A percentile compares a stretch with the other conserved stretches of the same genome.
These are phyloP conservation scores for Myopa tessellatipennis DNA, from an alignment of 2,888 invertebrate genomes.

Conservation along the genomic window DNA sequence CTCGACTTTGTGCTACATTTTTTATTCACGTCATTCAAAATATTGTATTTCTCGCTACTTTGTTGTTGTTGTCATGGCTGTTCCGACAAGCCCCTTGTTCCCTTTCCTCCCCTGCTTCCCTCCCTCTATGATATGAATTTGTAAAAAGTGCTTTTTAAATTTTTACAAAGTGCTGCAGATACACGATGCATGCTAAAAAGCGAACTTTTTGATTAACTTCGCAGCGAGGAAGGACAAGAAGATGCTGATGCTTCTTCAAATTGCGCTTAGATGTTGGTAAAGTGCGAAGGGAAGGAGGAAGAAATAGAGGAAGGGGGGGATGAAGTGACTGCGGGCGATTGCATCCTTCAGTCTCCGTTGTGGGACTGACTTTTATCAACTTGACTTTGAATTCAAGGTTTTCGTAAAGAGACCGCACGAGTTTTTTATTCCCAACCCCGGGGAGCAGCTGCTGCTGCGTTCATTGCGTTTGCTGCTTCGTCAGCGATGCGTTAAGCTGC, in stretches of 20 bases:
- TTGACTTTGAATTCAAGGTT: constrained; percentile 41
- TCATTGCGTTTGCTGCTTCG: not conserved
- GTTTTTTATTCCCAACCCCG: constrained; percentile 24
- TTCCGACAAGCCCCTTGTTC: not conserved
- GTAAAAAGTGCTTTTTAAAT: constrained; percentile 37
- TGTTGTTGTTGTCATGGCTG: not conserved
- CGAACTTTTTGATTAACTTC: constrained; percentile 37
- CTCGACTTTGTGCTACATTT: not conserved
- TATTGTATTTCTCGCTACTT: not conserved
- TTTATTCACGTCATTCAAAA: constrained; percentile 8
- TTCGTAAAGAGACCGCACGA: constrained; percentile 33
- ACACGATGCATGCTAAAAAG: constrained; percentile 38
- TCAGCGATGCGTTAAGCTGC: not conserved
- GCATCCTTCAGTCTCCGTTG: constrained; percentile 21
- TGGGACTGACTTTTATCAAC: constrained; percentile 29
- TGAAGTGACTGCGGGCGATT: not conserved
- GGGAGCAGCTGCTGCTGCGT: not conserved
- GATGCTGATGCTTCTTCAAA: not conserved
- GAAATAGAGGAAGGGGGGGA: not conserved
- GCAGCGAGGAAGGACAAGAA: not conserved
- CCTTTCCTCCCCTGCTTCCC: not conserved
- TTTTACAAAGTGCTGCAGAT: constrained; percentile 9
- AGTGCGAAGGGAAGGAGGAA: not conserved
- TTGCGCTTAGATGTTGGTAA: not conserved
- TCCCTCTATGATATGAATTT: constrained; percentile 35